Base-by-base conservation (phyloP, 2,888 invertebrate species). In the Bruchidius siliquastri region DNA sequence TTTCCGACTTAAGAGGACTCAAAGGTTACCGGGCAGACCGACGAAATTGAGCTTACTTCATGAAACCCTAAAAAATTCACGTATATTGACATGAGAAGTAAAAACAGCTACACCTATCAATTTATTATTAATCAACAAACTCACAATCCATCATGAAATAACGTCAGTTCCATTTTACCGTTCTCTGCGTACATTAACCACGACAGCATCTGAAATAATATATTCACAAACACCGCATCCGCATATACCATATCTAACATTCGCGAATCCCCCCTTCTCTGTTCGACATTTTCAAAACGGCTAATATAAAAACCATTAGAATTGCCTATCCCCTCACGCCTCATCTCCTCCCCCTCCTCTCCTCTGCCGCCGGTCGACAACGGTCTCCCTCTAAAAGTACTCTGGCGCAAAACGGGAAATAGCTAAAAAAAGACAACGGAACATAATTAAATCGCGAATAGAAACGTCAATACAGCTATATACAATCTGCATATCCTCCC, bases 361-460 rank as follows among this genome's bases (percentile, higher is more conserved):
- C 49, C 18, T 1, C 10, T 8, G 1, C 18, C 49, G 6, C 49
- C 13, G 18, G 6, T 49, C 18, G 49, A 8, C 49, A 49, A 13
- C 49, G 49, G 3, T 49, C 49, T 49, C 49, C 18, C 18, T 49
- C 49, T 49, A 49, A 49, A 49, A 49, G 49, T 49, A 18, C 49
- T 49, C 49, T 49, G 13, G 49, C 49, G 49, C 49, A 49, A 49
- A 49, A 49, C 49, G 49, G 49, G 49, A 49, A 49, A 49, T 49
- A 49, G 49, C 49, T 49, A 69, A 84, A 85, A 84, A 83, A 83
- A 83, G 82, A 81, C 81, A 71, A 81, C 83, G 83, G 84, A 84
- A 84, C 84, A 85, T 85, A 86, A 86, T 86, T 86, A 86, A 86
- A 86, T 85, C 85, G 83, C 83, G 84, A 86, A 86, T 86, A 86